A percentile compares a stretch with the other conserved stretches of the same genome.
Evolutionary conservation across 1,140 invertebrate species (phyloP).

Genomic region (Drosophila micromelanica): DNA sequence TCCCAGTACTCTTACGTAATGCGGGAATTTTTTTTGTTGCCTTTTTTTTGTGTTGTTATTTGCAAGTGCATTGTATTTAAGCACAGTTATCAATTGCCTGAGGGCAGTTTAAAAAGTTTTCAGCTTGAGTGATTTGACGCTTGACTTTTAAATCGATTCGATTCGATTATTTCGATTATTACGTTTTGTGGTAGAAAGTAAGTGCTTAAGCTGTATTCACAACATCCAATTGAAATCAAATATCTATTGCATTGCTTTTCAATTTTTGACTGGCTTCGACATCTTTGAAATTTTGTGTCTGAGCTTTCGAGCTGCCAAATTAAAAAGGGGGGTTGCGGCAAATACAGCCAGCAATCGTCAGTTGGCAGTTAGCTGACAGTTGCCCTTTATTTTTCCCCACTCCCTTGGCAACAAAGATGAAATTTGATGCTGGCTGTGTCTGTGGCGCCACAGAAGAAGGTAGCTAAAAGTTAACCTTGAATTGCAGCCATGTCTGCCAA

Average conservation of each 20-base stretch:
- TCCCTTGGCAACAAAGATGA: too few relatives aligned
- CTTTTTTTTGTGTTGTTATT: too few relatives aligned
- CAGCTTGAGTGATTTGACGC: background rate
- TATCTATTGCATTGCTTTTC: slow-evolving; percentile 20
- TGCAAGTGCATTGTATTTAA: background rate
- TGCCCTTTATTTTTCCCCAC: too few relatives aligned
- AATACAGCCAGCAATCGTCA: background rate
- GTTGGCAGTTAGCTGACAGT: too few relatives aligned
- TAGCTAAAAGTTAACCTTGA: slow-evolving; percentile 49
- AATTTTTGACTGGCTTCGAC: slow-evolving; percentile 22
- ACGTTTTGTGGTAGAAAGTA: background rate
- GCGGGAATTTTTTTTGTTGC: background rate
- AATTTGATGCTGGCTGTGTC: slow-evolving; percentile 13
- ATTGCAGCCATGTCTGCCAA: slow-evolving; percentile 53
- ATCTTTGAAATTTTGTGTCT: slow-evolving; percentile 33
- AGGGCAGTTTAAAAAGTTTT: background rate
- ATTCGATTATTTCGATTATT: slow-evolving; percentile 25
- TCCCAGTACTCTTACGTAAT: background rate
- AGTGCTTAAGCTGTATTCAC: slow-evolving; percentile 1
- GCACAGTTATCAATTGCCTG: background rate
- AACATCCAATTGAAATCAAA: slow-evolving; percentile 26
- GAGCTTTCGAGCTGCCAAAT: slow-evolving; percentile 15
- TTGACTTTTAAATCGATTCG: background rate
- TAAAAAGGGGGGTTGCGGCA: slow-evolving; percentile 16
- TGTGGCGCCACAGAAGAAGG: slow-evolving; percentile 9